Evolutionary conservation across 2,797 vertebrate genomes (phyloP), one percentile per base, ranked within the genome.

Genomic region (Coregonus sp.): DNA sequence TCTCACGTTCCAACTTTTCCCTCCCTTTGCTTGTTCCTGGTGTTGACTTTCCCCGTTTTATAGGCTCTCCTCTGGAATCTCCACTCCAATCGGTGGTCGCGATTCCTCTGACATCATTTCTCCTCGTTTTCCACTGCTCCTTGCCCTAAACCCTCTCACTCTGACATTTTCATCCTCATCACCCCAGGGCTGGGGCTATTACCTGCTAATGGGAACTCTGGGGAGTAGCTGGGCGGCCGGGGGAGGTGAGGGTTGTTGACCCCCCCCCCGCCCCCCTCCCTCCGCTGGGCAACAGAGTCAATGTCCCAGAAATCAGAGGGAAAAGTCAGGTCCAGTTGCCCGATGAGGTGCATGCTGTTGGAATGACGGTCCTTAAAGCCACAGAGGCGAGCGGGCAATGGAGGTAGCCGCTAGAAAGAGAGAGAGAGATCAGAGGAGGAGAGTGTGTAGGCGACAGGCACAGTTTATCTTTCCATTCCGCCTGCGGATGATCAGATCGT

Each of bases 21-120:
- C 75, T 88, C 63, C 81, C 75, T 86, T 86, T 86, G 82, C 80
- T 84, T 81, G 84, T 82, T 91, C 93, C 90, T 86, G 84, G 87
- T 89, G 90, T 89, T 92, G 88, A 92, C 92, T 91, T 87, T 90
- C 83, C 77, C 92, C 88, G 92, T 94, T 97, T 97, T 98, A 97
- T 98, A 97, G 94, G 93, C 92, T 94, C 94, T 93, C 94, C 86
- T 92, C 85, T 81, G 93, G 92, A 91, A 92, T 94, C 92, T 92
- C 86, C 84, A 88, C 91, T 94, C 96, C 96, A 96, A 95, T 96
- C 94, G 90, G 94, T 91, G 94, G 89, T 89, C 91, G 86, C 88
- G 90, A 89, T 95, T 94, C 88, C 90, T 89, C 90, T 98, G 96
- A 97, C 96, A 95, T 97, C 95, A 97, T 91, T 93, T 94, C 94